phyloP scores from a whole-genome alignment of 2,797 vertebrate species.

The Ceyx erithaca region DNA sequence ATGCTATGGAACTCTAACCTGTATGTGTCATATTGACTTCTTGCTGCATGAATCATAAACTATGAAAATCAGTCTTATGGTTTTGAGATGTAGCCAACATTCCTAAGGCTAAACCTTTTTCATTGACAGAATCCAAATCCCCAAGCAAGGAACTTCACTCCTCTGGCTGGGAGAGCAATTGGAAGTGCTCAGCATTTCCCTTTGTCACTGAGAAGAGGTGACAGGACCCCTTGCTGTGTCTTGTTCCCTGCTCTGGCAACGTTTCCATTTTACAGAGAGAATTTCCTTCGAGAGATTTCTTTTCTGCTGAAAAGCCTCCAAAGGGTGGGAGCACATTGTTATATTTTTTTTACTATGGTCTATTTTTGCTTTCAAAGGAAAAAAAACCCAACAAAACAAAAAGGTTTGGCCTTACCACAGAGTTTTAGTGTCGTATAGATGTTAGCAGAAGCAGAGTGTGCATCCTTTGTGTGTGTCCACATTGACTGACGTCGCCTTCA shows the following conservation, averaged over 20 bases:
- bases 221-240: conserved; percentile 75
- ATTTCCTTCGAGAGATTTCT: conserved; percentile 85
- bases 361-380: conserved; percentile 79
- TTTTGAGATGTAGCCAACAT: conserved; percentile 77
- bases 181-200: conserved; percentile 60
- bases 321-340: conserved; percentile 73
- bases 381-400: conserved; percentile 57
- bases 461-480: conserved; percentile 79
- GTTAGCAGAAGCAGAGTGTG: conserved; percentile 76
- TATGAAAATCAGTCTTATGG: conserved; percentile 73
- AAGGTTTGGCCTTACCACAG: conserved; percentile 83
- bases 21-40: conserved; percentile 79
- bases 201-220: conserved; percentile 65
- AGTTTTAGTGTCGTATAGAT: conserved; percentile 78
- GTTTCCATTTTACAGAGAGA: conserved; percentile 84
- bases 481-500: conserved; percentile 77
- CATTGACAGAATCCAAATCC: conserved; percentile 68
- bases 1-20: conserved; percentile 77
- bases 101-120: conserved; percentile 85
- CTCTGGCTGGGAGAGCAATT: conserved; percentile 55
- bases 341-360: conserved; percentile 79
- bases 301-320: conserved; percentile 79
- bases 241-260: background rate
- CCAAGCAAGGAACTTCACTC: conserved; percentile 45
- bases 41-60: conserved; percentile 82